Percentiles rank a stretch among this genome's conserved stretches.
Evolutionary conservation across 2,113 vertebrate species (phyloP).

Genomic region (Dasyurus viverrinus): DNA sequence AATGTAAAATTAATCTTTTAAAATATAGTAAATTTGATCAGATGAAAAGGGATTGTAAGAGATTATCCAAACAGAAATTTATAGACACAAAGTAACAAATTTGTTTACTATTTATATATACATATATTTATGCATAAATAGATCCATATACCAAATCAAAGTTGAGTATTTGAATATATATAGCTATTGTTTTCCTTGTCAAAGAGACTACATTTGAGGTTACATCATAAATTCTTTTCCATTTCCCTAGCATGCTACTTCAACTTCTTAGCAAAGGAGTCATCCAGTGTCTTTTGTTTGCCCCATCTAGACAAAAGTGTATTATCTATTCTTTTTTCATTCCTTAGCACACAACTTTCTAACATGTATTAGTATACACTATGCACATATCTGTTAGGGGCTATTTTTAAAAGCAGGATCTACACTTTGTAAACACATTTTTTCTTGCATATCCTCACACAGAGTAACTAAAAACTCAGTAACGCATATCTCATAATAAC

Average conservation of each 20-base stretch:
- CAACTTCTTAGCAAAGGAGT: not conserved
- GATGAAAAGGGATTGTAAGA: not conserved
- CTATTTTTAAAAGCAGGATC: not conserved
- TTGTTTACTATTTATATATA: not conserved
- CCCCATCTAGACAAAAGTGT: no score
- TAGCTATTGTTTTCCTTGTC: not conserved
- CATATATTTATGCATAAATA: not conserved
- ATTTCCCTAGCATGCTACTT: not conserved
- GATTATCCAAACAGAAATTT: not conserved
- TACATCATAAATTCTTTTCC: not conserved
- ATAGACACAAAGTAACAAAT: not conserved
- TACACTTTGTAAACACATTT: not conserved
- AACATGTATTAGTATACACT: not conserved
- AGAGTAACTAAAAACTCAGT: not conserved
- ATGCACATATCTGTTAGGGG: rapidly evolving
- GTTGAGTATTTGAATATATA: not conserved
- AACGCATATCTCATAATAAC: rapidly evolving
- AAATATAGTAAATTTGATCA: not conserved
- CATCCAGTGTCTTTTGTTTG: not conserved
- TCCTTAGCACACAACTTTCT: not conserved
- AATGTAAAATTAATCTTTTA: not conserved
- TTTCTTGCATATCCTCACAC: rapidly evolving
- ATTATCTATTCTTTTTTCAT: not conserved
- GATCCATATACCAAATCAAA: not conserved
- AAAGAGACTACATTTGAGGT: not conserved